A percentile compares a stretch with the other conserved stretches of the same genome.
phyloP scores from a whole-genome alignment of 2,797 vertebrate genomes.

The Choloepus didactylus region DNA sequence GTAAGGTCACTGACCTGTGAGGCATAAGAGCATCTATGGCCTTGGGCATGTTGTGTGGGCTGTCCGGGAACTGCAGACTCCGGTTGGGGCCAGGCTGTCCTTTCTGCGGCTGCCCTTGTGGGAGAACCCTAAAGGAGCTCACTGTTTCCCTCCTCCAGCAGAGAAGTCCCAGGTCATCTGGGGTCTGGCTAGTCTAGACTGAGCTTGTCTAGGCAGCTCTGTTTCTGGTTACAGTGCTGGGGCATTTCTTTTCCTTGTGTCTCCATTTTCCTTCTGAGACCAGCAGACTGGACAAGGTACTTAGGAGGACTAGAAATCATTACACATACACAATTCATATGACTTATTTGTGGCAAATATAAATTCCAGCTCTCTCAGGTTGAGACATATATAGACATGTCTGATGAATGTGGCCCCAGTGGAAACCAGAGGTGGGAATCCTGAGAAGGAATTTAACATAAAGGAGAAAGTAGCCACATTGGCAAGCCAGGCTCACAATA shows the following conservation, averaged over 20 bases:
- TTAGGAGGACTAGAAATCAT: no score
- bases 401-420: background rate
- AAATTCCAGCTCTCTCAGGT: background rate
- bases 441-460: background rate
- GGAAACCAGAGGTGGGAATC: background rate
- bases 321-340: no score
- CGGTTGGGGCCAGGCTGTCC: background rate
- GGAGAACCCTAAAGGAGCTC: background rate
- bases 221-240: background rate
- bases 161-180: background rate
- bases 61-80: background rate
- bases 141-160: background rate
- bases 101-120: background rate
- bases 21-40: background rate
- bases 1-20: background rate
- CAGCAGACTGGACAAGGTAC: background rate
- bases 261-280: conserved; percentile 20
- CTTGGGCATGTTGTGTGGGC: background rate
- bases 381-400: background rate
- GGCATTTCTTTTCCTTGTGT: background rate
- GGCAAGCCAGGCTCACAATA: background rate
- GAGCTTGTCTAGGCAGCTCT: background rate
- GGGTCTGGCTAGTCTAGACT: background rate
- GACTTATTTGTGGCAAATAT: no score
- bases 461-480: background rate